Conservation (phyloP, 1,140 invertebrate species). For the Zaprionus capensis region DNA sequence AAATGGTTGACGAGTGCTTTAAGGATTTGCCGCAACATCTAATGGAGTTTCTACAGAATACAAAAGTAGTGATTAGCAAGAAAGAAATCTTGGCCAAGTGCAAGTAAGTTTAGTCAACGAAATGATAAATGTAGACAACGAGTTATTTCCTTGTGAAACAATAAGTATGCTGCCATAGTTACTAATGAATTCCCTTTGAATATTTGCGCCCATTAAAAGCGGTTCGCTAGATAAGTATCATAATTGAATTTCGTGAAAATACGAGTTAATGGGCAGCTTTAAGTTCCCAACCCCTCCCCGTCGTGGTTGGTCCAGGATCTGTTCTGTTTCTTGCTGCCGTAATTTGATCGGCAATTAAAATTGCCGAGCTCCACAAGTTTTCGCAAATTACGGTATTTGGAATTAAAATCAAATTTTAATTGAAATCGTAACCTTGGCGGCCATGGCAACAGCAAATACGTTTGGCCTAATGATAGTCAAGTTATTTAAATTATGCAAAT, state of each 20-base stretch:
- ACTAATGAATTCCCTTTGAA: neutral
- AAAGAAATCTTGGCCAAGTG: constrained; percentile 75
- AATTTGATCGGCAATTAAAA: constrained; percentile 41
- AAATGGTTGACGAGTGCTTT: constrained; percentile 80
- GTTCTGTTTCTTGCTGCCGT: neutral
- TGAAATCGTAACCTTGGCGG: constrained; percentile 5
- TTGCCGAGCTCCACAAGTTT: neutral
- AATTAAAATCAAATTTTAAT: constrained; percentile 11
- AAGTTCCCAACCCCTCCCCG: neutral
- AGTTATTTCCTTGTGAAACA: neutral
- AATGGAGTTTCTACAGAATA: constrained; percentile 77
- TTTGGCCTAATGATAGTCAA: constrained; percentile 10
- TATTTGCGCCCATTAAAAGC: neutral
- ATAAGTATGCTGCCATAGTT: constrained; percentile 1
- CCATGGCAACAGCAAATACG: neutral
- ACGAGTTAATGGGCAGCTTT: neutral
- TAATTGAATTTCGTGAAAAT: neutral
- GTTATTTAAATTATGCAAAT: constrained; percentile 21
- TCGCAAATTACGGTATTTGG: constrained; percentile 1
- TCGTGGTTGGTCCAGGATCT: no score
- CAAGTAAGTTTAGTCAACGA: constrained; percentile 60
- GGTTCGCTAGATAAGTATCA: neutral
- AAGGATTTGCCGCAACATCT: constrained; percentile 78
- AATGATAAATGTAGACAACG: no score
- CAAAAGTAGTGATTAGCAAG: constrained; percentile 74